Evolutionary conservation across 2,113 vertebrate species (phyloP).

Genomic region (Lipotes vexillifer): DNA sequence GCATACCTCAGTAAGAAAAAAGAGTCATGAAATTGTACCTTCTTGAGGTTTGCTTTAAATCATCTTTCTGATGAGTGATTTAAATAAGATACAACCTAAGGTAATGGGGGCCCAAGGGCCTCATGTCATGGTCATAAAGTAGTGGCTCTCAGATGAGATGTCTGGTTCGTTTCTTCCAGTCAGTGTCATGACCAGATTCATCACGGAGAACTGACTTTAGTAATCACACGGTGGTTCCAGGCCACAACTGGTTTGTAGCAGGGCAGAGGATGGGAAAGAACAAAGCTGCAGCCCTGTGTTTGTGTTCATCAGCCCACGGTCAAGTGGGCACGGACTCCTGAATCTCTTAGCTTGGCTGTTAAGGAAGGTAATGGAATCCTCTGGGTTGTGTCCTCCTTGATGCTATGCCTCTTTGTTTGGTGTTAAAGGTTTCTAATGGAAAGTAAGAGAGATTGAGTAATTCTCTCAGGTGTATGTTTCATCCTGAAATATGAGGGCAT

Average conservation of each 20-base stretch:
- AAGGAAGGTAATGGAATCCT: neutral
- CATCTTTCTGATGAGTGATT: neutral
- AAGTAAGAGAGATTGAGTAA: neutral
- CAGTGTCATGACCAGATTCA: neutral
- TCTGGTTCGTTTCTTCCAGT: neutral
- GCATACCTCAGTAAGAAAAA: neutral
- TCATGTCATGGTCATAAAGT: neutral
- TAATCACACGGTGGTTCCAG: neutral
- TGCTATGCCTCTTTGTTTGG: neutral
- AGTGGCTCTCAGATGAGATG: neutral
- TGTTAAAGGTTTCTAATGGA: neutral
- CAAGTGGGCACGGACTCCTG: too few species aligned
- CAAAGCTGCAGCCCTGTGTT: neutral
- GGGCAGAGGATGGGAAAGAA: neutral
- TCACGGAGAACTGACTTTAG: neutral
- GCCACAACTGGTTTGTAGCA: neutral
- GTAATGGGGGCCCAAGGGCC: neutral
- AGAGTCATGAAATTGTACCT: neutral
- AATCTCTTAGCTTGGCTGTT: neutral
- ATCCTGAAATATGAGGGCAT: neutral
- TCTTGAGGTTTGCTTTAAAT: neutral
- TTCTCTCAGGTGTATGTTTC: neutral
- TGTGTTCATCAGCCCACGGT: neutral
- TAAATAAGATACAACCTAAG: neutral
- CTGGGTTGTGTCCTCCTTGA: neutral